Conservation (phyloP, 1,140 invertebrate genomes). For the Homarus americanus region DNA sequence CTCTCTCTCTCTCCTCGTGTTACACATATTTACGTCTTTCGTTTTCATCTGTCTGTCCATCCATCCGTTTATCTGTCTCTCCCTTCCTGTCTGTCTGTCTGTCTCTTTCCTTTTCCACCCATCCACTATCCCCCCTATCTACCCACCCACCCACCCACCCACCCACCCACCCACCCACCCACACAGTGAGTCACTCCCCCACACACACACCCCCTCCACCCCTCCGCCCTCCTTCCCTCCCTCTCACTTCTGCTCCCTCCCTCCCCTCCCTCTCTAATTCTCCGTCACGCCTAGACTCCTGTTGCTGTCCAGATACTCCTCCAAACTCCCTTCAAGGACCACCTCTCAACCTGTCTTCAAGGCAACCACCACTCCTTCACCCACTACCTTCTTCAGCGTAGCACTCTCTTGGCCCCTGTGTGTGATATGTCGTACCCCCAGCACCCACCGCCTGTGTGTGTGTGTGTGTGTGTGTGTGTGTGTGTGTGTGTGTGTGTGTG, state of each 20-base stretch:
- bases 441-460: no score
- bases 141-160: neutral
- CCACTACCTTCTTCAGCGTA: neutral
- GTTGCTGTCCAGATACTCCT: no score
- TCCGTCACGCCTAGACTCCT: neutral
- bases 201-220: neutral
- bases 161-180: neutral
- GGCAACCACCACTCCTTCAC: neutral
- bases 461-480: no score
- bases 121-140: neutral
- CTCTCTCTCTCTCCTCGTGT: neutral
- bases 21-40: neutral
- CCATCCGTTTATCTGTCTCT: constrained; percentile 14
- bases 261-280: neutral
- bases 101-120: neutral
- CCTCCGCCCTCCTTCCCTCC: neutral
- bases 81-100: constrained; percentile 23
- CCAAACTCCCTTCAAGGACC: no score
- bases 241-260: neutral
- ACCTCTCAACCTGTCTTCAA: no score
- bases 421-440: no score
- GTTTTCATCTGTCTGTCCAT: constrained; percentile 2
- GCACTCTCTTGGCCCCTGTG: neutral
- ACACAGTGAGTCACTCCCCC: neutral
- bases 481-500: no score